Conservation (phyloP, 1,140 invertebrate species). For the Sweltsa coloradensis region DNA sequence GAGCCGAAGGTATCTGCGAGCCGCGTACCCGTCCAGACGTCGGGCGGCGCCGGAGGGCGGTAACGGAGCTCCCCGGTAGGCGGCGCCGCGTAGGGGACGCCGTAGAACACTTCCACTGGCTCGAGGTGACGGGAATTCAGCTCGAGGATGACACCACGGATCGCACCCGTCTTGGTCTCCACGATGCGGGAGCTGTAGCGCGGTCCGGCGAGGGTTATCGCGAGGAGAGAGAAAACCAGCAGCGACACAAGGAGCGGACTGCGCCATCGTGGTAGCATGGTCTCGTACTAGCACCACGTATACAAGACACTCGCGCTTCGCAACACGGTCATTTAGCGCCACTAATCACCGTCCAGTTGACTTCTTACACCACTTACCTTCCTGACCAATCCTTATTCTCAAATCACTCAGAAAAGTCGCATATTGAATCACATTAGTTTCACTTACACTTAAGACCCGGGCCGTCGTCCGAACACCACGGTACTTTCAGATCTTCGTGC, state of each 20-base stretch:
- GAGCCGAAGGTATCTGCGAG: slow-evolving; percentile 59
- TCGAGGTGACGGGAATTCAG: slow-evolving; percentile 60
- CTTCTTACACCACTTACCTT: too few relatives aligned
- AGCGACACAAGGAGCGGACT: slow-evolving; percentile 27
- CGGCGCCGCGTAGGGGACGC: slow-evolving; percentile 71
- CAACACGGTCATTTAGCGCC: too few relatives aligned
- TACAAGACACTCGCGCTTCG: too few relatives aligned
- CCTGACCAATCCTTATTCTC: too few relatives aligned
- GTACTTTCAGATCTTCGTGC: too few relatives aligned
- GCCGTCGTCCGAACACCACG: too few relatives aligned
- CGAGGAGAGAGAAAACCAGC: slow-evolving; percentile 13
- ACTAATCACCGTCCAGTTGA: too few relatives aligned
- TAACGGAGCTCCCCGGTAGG: slow-evolving; percentile 60
- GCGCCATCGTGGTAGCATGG: too few relatives aligned
- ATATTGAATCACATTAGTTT: too few relatives aligned
- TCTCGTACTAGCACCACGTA: too few relatives aligned
- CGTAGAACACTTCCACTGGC: slow-evolving; percentile 68
- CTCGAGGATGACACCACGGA: slow-evolving; percentile 57
- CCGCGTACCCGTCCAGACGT: slow-evolving; percentile 56
- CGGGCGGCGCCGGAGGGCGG: slow-evolving; percentile 50
- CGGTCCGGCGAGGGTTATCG: slow-evolving; percentile 30
- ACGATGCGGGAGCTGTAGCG: slow-evolving; percentile 49
- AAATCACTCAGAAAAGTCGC: too few relatives aligned
- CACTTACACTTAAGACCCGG: too few relatives aligned
- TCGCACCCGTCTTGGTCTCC: slow-evolving; percentile 48